Evolutionary conservation across 2,888 invertebrate species (phyloP), one percentile per base, ranked within the genome.

Genomic region (Dendrolimus pini): DNA sequence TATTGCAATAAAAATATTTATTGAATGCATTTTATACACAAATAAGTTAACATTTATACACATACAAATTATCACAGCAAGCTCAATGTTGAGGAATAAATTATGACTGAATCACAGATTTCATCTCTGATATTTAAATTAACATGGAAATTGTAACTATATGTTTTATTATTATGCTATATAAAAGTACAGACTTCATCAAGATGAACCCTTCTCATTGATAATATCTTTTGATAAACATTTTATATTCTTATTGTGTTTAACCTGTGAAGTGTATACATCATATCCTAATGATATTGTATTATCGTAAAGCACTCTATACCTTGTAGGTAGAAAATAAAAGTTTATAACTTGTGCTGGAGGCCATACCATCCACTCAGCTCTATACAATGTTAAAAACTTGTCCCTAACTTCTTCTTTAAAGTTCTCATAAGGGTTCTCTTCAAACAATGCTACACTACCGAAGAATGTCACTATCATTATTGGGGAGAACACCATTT

Each of bases 301-400:
- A 77, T 96, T 98, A 77, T 97, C 97, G 82, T 97, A 99, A 41
- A 98, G 89, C 47, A 99, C 96, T 72, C 98, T 92, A 81, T 93
- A 98, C 70, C 92, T 93, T 9, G 95, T 94, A 2, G 98, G 97
- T 67, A 99, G 82, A 75, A 96, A 94, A 78, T 95, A 97, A 83
- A 99, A 99, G 83, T 98, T 98, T 41, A 99, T 92, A 54, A 97
- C 88, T 83, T 99, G 98, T 0, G 98, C 98, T 0, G 96, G 96
- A 0, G 98, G 98, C 98, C 98, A 98, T 7, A 98, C 93, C 63
- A 96, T 85, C 96, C 97, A 98, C 79, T 99, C 98, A 0, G 97
- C 97, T 14, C 93, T 86, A 75, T 97, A 98, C 41, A 98, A 84
- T 65, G 92, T 93, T 76, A 93, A 87, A 54, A 96, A 96, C 82